These are phyloP conservation scores for Rutpela maculata DNA, from an alignment of 2,888 invertebrate species.

Conservation along the genomic window DNA sequence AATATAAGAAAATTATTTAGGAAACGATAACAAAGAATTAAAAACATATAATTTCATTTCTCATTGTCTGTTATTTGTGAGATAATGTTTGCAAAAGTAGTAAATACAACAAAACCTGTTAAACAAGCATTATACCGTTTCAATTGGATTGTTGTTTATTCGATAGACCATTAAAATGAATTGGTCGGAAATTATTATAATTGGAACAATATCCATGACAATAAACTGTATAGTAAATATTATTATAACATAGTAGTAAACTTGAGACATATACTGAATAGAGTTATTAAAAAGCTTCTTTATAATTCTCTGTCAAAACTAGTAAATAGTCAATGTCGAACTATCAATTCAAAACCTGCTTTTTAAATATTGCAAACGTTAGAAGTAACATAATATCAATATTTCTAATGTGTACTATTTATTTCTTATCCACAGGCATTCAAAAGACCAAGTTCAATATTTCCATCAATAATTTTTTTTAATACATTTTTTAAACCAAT, in stretches of 20 bases:
- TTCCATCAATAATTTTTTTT: too few species aligned
- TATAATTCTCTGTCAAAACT: not conserved
- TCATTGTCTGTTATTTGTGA: too few species aligned
- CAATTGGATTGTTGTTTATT: constrained; percentile 11
- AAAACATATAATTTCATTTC: too few species aligned
- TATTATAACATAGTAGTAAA: not conserved
- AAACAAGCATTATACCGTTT: not conserved
- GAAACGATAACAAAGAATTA: too few species aligned
- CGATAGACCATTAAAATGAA: constrained; percentile 21
- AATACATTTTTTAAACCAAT: too few species aligned
- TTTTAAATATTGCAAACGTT: too few species aligned
- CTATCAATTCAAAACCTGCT: not conserved
- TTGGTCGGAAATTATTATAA: constrained; percentile 24
- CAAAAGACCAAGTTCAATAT: too few species aligned
- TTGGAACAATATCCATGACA: constrained; percentile 19
- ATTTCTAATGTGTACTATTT: too few species aligned
- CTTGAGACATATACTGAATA: not conserved
- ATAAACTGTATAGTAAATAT: not conserved
- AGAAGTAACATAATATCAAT: too few species aligned
- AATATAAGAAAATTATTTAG: too few species aligned
- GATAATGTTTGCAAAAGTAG: too few species aligned
- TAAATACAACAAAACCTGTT: not conserved
- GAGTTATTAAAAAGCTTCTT: constrained; percentile 2
- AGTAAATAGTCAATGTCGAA: not conserved
- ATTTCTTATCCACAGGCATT: too few species aligned